phyloP scores from a whole-genome alignment of 2,113 vertebrate species.

The Phyllopteryx taeniolatus region DNA sequence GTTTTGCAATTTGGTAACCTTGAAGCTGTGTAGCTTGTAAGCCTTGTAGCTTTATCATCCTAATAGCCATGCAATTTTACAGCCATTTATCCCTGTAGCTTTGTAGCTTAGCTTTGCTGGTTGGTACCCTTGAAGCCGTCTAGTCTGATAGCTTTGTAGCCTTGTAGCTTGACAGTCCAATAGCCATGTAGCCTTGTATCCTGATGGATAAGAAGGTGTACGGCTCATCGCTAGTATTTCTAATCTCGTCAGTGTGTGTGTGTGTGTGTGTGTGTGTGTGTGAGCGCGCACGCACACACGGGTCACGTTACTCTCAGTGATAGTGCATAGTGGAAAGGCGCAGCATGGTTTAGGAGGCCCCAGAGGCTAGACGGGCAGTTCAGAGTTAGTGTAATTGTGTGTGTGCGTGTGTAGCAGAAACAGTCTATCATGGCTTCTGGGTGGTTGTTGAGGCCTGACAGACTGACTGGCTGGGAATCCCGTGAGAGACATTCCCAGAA shows the following conservation, averaged over 20 bases:
- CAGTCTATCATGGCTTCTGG: conserved; percentile 53
- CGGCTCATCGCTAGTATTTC: too few relatives aligned
- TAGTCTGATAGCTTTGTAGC: too few relatives aligned
- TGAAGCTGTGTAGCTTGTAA: too few relatives aligned
- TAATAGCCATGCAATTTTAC: too few relatives aligned
- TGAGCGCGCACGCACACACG: conserved; percentile 16
- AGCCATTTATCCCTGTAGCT: too few relatives aligned
- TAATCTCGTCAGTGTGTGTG: neutral
- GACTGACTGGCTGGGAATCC: conserved; percentile 46
- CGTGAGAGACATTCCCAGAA: conserved; percentile 60
- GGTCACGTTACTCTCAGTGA: conserved; percentile 34
- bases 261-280: neutral
- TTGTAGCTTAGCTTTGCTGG: too few relatives aligned
- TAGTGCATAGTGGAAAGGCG: conserved; percentile 49
- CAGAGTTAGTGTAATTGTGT: conserved; percentile 30
- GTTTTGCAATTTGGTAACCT: too few relatives aligned
- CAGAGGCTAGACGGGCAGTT: conserved; percentile 39
- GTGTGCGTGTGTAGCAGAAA: neutral
- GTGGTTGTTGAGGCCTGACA: conserved; percentile 49
- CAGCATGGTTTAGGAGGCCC: conserved; percentile 60
- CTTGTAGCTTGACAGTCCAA: too few relatives aligned
- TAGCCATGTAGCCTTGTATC: too few relatives aligned
- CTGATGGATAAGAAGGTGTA: too few relatives aligned
- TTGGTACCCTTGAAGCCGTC: too few relatives aligned
- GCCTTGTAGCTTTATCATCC: too few relatives aligned